A percentile compares a stretch with the other conserved stretches of the same genome.
Conservation (phyloP, 2,113 vertebrate species). For the Nettapus auritus region DNA sequence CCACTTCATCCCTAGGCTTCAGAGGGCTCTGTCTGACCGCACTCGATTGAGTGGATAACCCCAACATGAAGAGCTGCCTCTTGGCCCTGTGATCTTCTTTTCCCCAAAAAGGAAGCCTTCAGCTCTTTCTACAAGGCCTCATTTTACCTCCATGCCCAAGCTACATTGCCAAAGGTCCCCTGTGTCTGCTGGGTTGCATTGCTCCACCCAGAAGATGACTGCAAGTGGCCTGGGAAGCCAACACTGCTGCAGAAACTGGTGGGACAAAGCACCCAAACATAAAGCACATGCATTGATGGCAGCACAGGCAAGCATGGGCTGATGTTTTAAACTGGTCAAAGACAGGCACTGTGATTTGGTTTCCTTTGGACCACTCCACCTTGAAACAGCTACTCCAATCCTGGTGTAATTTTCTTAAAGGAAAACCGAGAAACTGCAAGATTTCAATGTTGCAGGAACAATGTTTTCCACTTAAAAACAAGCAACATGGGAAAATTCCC, state of each 20-base stretch:
- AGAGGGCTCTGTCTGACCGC: neutral
- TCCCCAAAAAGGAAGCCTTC: neutral
- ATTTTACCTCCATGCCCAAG: neutral
- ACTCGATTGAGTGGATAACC: neutral
- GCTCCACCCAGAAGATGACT: neutral
- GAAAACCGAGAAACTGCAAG: neutral
- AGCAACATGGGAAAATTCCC: neutral
- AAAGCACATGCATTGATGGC: rapidly evolving
- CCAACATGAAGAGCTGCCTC: neutral
- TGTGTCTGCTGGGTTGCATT: neutral
- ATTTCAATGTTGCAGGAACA: neutral
- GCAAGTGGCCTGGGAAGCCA: neutral
- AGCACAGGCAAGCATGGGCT: neutral
- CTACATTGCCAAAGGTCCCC: neutral
- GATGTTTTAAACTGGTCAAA: neutral
- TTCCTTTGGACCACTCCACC: neutral
- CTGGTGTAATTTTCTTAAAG: neutral
- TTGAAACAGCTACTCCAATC: neutral
- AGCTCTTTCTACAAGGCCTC: neutral
- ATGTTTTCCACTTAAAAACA: neutral
- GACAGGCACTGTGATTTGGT: neutral
- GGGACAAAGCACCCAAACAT: neutral
- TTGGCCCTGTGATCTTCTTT: neutral
- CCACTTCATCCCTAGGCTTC: neutral
- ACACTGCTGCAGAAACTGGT: neutral